A percentile compares a stretch with the other conserved stretches of the same genome.
phyloP scores from a whole-genome alignment of 1,140 invertebrate genomes.

The Nasonia giraulti region DNA sequence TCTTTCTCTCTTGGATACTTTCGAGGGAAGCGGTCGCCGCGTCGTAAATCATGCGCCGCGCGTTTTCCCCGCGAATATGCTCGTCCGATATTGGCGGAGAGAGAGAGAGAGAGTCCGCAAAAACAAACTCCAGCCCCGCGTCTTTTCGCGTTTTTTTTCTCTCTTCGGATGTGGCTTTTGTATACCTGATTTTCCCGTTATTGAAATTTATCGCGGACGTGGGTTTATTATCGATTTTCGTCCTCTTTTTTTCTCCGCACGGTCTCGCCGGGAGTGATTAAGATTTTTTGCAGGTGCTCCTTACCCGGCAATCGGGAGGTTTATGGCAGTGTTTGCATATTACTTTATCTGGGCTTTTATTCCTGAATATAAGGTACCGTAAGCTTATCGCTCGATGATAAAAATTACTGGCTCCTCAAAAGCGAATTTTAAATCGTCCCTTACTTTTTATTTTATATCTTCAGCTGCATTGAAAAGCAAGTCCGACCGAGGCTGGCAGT shows the following conservation, averaged over 20 bases:
- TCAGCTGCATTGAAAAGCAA: neutral
- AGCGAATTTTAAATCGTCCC: no score
- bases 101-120: neutral
- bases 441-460: neutral
- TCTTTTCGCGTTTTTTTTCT: neutral
- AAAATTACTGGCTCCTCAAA: neutral
- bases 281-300: constrained; percentile 4
- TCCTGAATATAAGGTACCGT: no score
- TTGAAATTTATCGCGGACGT: constrained; percentile 31
- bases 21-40: neutral
- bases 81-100: constrained; percentile 3
- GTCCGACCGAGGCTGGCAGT: neutral
- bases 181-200: constrained; percentile 23
- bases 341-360: no score
- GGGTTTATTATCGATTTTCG: constrained; percentile 16
- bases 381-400: no score
- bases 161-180: neutral
- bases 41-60: constrained; percentile 7
- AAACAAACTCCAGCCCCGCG: no score
- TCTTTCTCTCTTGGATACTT: neutral
- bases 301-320: no score
- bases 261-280: neutral
- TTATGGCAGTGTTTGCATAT: no score
- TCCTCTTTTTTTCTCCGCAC: neutral
- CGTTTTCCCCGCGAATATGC: neutral